Evolutionary conservation across 2,113 vertebrate genomes (phyloP).

Genomic region (Cryptotis parvus): DNA sequence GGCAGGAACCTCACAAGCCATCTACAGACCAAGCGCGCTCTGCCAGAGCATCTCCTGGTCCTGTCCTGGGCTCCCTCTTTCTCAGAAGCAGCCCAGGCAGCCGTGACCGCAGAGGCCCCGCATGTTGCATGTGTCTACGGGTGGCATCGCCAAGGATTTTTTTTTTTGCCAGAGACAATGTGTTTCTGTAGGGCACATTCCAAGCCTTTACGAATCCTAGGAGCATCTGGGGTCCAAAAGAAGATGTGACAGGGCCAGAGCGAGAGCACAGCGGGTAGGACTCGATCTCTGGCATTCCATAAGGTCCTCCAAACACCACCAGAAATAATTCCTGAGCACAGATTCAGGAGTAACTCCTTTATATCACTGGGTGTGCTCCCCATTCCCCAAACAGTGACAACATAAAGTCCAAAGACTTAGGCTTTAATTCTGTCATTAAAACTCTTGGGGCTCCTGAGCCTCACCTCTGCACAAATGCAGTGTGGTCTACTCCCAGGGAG

Average conservation of each 20-base stretch:
- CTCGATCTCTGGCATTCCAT: too few relatives aligned
- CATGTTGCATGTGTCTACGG: not conserved
- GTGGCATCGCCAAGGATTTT: not conserved
- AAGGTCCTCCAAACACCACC: too few relatives aligned
- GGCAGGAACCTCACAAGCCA: not conserved
- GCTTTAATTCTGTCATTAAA: not conserved
- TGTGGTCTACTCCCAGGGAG: not conserved
- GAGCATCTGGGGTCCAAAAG: conserved; percentile 7
- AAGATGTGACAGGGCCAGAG: not conserved
- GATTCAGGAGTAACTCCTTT: too few relatives aligned
- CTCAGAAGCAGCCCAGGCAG: not conserved
- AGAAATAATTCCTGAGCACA: too few relatives aligned
- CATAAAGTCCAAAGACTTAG: not conserved
- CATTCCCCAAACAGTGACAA: not conserved
- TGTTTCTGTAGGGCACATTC: not conserved
- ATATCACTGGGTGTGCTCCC: too few relatives aligned
- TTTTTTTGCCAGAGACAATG: not conserved
- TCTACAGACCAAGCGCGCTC: not conserved
- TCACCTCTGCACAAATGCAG: not conserved
- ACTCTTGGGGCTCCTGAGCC: not conserved
- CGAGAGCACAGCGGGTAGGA: too few relatives aligned
- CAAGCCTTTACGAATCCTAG: not conserved
- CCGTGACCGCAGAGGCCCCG: too few relatives aligned
- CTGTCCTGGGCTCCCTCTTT: not conserved
- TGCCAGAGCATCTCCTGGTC: not conserved